Base-by-base conservation (phyloP, 2,888 invertebrate genomes). In the Epirrita christyi region DNA sequence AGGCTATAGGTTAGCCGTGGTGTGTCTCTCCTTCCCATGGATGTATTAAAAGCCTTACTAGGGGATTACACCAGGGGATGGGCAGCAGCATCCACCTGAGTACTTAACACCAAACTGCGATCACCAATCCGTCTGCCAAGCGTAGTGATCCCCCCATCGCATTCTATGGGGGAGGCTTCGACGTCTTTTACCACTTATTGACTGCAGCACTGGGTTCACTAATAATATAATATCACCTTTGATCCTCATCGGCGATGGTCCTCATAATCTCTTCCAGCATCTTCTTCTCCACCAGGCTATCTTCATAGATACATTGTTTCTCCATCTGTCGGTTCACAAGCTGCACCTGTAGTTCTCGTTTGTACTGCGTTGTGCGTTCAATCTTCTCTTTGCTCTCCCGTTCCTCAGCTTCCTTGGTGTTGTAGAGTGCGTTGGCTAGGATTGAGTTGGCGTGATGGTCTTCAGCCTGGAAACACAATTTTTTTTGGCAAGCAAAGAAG, bases 241-340 rank as follows among this genome's bases (percentile, higher is more conserved):
- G 86, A 71, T 94, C 94, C 74, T 95, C 95, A 74, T 94, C 93
- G 32, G 93, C 89, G 0, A 94, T 88, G n/a, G 93, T 88, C 67
- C 90, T 86, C 64, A 93, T 86, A 29, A 94, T 86, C 37, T 94
- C 94, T 66, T 95, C 94, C 5, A 94, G 80, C 86, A 94, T 92
- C 67, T 93, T 93, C 85, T 94, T 94, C 73, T 95, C 94, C 52
- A 92, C 86, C 5, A 94, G 79, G 13, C 88, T 90, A 55, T 94
- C 93, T 65, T 94, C 93, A 59, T 93, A 93, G 59, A 88, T 77
- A 58, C 92, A 93, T 66, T 93, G 89, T 64, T 81, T 89, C 62
- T 86, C 80, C 53, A 83, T 81, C 58, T 93, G 92, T 1, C 85
- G 78, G 63, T 91, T 87, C 27, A 94, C 93, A 38, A 94, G 83